These are phyloP conservation scores for Spermophilus dauricus DNA, from an alignment of 2,113 vertebrate species.

Conservation along the genomic window DNA sequence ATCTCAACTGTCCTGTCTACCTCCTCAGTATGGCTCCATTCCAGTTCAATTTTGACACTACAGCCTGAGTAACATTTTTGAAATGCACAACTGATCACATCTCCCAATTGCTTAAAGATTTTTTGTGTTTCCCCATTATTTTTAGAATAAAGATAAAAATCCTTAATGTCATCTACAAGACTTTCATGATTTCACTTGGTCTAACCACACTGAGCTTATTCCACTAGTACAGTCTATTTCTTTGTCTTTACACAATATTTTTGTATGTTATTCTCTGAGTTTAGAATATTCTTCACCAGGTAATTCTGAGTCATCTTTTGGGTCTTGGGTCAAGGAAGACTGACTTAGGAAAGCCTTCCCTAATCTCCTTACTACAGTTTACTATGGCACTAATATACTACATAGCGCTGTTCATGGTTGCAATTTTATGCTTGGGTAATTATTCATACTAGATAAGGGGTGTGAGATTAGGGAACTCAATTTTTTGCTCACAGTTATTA, in stretches of 20 bases:
- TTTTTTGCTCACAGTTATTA: conserved; percentile 27
- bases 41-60: neutral
- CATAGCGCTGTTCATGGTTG: neutral
- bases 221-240: neutral
- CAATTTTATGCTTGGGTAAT: neutral
- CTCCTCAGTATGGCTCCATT: neutral
- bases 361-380: neutral
- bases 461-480: neutral
- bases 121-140: neutral
- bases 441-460: neutral
- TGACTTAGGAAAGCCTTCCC: neutral
- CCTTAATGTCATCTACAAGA: neutral
- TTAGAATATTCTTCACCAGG: neutral
- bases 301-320: neutral
- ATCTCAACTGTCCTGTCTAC: neutral
- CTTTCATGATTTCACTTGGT: neutral
- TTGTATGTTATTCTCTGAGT: neutral
- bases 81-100: neutral
- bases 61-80: neutral
- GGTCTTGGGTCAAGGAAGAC: neutral
- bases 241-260: neutral
- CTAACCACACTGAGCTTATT: neutral
- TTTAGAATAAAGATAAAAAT: neutral
- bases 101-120: neutral
- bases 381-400: neutral